phyloP scores from a whole-genome alignment of 2,797 vertebrate genomes.

The Carcharodon carcharias region DNA sequence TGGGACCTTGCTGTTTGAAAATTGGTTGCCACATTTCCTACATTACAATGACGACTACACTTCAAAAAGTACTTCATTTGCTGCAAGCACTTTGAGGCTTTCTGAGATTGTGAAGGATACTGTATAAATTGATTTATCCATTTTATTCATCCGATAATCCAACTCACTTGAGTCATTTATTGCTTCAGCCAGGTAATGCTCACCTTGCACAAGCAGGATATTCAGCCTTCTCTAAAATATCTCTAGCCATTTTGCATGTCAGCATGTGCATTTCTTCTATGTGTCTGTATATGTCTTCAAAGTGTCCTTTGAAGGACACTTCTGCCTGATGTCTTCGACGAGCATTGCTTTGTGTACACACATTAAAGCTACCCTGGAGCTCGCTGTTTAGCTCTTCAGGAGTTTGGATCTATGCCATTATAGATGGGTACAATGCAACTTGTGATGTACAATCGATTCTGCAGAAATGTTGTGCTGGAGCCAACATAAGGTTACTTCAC shows the following conservation, averaged over 20 bases:
- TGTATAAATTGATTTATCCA: no score
- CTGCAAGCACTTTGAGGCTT: neutral
- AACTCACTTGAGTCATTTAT: neutral
- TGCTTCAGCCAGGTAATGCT: neutral
- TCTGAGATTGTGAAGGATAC: neutral
- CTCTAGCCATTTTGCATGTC: neutral
- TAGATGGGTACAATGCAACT: neutral
- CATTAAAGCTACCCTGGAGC: neutral
- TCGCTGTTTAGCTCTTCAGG: neutral
- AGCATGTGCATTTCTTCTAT: neutral
- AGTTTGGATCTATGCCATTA: neutral
- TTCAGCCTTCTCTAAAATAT: neutral
- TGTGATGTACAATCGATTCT: neutral
- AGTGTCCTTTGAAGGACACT: neutral
- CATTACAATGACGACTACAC: neutral
- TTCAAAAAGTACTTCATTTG: neutral
- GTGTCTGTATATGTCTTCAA: neutral
- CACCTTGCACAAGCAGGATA: neutral
- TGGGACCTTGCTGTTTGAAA: neutral
- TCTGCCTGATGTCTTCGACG: neutral
- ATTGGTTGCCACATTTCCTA: neutral
- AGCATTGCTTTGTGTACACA: neutral
- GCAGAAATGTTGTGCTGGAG: neutral
- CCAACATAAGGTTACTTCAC: no score
- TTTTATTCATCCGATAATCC: neutral